Conservation (phyloP, 2,888 invertebrate species). For the Ormyrus rosae region DNA sequence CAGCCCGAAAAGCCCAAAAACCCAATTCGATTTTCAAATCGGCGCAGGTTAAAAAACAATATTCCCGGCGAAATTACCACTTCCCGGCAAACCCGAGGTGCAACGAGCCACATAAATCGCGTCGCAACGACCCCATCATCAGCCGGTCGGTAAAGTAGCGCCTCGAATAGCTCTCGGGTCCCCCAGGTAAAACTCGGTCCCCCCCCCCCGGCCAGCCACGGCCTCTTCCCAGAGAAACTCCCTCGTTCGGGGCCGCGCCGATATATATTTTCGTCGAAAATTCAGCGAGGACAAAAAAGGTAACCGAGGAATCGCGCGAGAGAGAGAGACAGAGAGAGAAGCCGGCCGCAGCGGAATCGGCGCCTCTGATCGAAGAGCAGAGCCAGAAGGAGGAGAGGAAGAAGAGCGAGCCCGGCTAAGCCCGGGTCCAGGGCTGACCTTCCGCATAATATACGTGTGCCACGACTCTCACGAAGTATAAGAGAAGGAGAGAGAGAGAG, state of each 20-base stretch:
- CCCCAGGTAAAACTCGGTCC: not conserved
- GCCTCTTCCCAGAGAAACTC: constrained; percentile 40
- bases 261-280: no score
- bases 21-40: no score
- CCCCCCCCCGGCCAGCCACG: constrained; percentile 16
- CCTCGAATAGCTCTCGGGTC: not conserved
- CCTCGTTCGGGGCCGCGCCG: not conserved
- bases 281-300: no score
- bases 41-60: no score
- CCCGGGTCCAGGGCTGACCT: constrained; percentile 40
- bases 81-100: not conserved
- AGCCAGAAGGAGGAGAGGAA: no score
- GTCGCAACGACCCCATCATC: not conserved
- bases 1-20: no score
- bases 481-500: constrained; percentile 13
- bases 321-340: no score
- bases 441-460: constrained; percentile 53
- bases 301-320: no score
- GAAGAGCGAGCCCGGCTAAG: not conserved
- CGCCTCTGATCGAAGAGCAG: no score
- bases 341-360: no score
- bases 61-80: no score
- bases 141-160: not conserved
- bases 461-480: constrained; percentile 20
- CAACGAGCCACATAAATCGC: not conserved